These are phyloP conservation scores for Pungitius pungitius DNA, from an alignment of 2,113 vertebrate genomes.

Conservation along the genomic window DNA sequence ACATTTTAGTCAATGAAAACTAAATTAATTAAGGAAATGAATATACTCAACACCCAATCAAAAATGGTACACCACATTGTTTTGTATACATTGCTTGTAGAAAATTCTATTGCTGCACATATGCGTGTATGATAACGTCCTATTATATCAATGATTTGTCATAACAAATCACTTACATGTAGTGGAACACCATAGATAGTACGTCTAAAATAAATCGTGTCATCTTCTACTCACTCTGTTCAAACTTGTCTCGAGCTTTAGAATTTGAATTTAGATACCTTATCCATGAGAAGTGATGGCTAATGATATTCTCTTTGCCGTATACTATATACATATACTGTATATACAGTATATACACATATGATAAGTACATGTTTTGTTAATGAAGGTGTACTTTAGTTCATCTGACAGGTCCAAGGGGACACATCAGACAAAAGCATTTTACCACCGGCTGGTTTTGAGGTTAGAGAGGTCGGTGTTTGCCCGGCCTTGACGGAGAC, in stretches of 20 bases:
- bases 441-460: not conserved
- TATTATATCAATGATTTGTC: not conserved
- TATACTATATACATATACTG: not conserved
- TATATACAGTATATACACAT: not conserved
- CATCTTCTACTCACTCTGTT: not conserved
- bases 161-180: not conserved
- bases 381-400: not conserved
- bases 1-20: constrained; percentile 18
- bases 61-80: not conserved
- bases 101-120: not conserved
- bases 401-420: not conserved
- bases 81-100: not conserved
- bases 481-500: constrained; percentile 45
- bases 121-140: not conserved
- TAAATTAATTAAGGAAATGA: constrained; percentile 27
- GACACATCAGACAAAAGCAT: not conserved
- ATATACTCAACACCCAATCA: constrained; percentile 22
- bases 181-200: not conserved
- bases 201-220: not conserved
- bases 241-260: not conserved
- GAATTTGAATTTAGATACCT: not conserved
- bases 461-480: not conserved
- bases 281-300: too few relatives aligned
- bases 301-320: too few relatives aligned
- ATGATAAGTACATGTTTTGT: not conserved